Evolutionary conservation across 2,797 vertebrate genomes (phyloP).

Genomic region (Kryptolebias ocellatus): DNA sequence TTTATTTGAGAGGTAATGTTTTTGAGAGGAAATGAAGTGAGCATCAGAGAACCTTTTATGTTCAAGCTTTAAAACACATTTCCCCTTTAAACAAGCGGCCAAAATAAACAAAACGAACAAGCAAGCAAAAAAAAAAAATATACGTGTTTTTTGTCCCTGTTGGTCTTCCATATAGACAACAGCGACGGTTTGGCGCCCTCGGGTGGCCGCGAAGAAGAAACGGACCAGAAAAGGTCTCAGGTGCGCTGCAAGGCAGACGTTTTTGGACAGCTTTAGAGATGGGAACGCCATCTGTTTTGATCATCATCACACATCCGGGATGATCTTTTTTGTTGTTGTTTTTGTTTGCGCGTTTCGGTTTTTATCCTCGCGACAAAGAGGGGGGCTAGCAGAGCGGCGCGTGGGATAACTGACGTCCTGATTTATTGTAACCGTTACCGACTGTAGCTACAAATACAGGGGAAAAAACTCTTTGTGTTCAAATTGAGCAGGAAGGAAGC

Average conservation of each 20-base stretch:
- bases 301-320: not conserved
- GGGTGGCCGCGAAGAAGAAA: not conserved
- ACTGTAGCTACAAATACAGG: constrained; percentile 5
- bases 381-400: not conserved
- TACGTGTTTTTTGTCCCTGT: not conserved
- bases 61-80: no score
- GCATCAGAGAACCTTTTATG: no score
- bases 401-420: not conserved
- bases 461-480: not conserved
- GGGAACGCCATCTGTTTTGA: not conserved
- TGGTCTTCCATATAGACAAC: not conserved
- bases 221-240: constrained; percentile 5
- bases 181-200: constrained; percentile 26
- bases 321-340: not conserved
- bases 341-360: not conserved
- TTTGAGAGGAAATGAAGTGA: no score
- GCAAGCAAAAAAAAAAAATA: not conserved
- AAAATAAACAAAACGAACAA: no score
- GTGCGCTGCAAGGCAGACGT: not conserved
- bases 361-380: not conserved
- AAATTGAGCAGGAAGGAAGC: not conserved
- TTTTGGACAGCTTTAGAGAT: not conserved
- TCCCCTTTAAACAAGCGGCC: no score
- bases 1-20: no score
- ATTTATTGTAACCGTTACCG: constrained; percentile 2